A percentile compares a stretch with the other conserved stretches of the same genome.
phyloP scores from a whole-genome alignment of 2,888 invertebrate species.

The Aproaerema taeniolella region DNA sequence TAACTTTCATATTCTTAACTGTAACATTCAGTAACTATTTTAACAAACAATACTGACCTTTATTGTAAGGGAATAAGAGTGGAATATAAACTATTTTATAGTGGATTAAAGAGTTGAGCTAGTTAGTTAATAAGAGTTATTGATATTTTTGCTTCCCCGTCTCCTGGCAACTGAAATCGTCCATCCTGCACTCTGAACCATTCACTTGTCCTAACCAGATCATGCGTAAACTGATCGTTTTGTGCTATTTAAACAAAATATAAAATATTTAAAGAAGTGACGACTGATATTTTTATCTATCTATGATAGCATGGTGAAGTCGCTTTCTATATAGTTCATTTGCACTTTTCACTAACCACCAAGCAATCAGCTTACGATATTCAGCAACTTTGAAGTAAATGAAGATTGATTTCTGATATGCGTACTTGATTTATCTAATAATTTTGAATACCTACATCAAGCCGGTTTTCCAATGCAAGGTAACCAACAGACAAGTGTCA shows the following conservation, averaged over 20 bases:
- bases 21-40: conserved; percentile 37
- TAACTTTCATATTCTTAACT: conserved; percentile 40
- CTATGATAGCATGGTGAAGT: conserved; percentile 2
- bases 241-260: background rate
- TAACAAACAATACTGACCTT: conserved; percentile 58
- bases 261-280: background rate
- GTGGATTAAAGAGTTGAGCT: conserved; percentile 41
- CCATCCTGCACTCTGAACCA: conserved; percentile 61
- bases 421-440: no score
- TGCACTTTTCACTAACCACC: no score
- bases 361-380: conserved; percentile 2
- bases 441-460: no score
- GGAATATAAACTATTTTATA: conserved; percentile 48
- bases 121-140: conserved; percentile 32
- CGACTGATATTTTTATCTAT: conserved; percentile 8
- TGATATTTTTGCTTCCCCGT: conserved; percentile 64
- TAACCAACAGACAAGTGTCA: no score
- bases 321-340: no score
- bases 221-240: background rate
- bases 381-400: conserved; percentile 51
- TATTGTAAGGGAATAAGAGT: conserved; percentile 31
- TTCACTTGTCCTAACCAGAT: background rate
- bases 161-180: conserved; percentile 64
- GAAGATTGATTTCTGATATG: conserved; percentile 33
- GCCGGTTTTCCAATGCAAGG: no score